Evolutionary conservation across 2,113 vertebrate genomes (phyloP).

Genomic region (Ceyx melanurus): DNA sequence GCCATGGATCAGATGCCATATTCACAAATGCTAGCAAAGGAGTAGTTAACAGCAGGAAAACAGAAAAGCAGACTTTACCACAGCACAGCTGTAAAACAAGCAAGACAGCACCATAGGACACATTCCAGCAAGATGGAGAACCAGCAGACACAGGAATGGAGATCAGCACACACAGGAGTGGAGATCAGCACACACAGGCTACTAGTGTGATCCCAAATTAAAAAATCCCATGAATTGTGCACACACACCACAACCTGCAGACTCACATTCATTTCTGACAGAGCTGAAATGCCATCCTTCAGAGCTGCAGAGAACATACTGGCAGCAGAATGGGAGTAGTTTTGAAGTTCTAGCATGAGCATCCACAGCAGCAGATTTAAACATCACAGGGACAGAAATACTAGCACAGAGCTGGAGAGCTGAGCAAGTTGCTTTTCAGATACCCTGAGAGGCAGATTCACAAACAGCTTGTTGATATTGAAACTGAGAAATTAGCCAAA

Average conservation of each 20-base stretch:
- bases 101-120: neutral
- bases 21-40: neutral
- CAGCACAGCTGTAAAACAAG: neutral
- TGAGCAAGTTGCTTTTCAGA: neutral
- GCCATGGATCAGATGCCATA: neutral
- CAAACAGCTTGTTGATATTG: neutral
- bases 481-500: conserved; percentile 26
- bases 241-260: neutral
- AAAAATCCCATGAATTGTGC: neutral
- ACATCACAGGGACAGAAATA: neutral
- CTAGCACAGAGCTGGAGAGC: neutral
- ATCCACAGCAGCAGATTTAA: neutral
- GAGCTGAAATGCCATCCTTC: neutral
- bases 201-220: neutral
- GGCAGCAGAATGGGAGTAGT: neutral
- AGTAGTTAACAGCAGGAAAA: neutral
- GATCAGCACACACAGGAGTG: neutral
- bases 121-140: neutral
- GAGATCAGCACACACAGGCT: neutral
- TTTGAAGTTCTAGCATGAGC: neutral
- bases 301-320: neutral
- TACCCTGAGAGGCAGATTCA: neutral
- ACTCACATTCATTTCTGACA: neutral
- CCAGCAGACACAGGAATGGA: neutral
- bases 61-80: neutral